A percentile compares a stretch with the other conserved stretches of the same genome.
These are phyloP conservation scores for Tyria jacobaeae DNA, from an alignment of 2,888 invertebrate genomes.

Conservation along the genomic window DNA sequence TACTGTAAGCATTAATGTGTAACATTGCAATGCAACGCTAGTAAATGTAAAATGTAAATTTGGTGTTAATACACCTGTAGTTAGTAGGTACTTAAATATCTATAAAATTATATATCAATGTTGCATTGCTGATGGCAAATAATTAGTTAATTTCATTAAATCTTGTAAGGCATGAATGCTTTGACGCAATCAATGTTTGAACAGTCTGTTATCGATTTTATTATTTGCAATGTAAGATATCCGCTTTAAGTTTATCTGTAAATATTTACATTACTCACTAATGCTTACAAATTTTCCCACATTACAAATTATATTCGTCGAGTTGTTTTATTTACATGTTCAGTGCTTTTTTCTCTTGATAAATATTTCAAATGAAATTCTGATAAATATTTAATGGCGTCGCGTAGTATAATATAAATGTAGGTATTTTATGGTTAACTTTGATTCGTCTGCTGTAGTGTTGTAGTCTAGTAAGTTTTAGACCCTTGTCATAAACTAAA, in stretches of 20 bases:
- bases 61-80: background rate
- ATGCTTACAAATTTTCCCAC: background rate
- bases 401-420: background rate
- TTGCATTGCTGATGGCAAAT: background rate
- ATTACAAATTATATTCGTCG: background rate
- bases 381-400: slow-evolving; percentile 7
- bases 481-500: too few species aligned
- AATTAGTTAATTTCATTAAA: background rate
- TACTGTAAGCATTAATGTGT: too few species aligned
- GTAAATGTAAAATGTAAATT: background rate
- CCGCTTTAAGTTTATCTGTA: background rate
- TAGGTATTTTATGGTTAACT: background rate
- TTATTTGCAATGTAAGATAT: slow-evolving; percentile 9
- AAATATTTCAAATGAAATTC: slow-evolving; percentile 7
- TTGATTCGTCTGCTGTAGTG: too few species aligned
- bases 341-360: slow-evolving; percentile 1
- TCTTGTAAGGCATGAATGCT: slow-evolving; percentile 6
- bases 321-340: slow-evolving; percentile 7
- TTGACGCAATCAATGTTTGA: slow-evolving; percentile 22
- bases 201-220: slow-evolving; percentile 4
- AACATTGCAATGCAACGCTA: background rate
- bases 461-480: too few species aligned
- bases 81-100: too few species aligned
- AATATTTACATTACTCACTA: background rate
- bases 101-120: background rate